Evolutionary conservation across 2,888 invertebrate species (phyloP), one percentile per base, ranked within the genome.

Genomic region (Leucophora obtusa): DNA sequence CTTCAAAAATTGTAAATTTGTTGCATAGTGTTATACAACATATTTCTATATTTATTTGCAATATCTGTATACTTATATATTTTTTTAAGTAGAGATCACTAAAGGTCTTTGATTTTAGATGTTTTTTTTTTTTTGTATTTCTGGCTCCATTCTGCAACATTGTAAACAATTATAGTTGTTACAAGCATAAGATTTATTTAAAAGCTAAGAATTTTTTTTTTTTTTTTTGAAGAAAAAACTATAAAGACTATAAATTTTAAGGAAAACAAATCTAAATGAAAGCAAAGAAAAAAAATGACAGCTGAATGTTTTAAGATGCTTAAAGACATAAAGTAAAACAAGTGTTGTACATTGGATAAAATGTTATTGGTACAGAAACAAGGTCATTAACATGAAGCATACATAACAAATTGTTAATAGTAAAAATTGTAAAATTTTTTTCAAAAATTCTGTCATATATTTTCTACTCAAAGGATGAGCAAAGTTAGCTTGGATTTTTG

Each of bases 141-240:
- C 51, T 51, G 28, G 17, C 58, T 73, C n/a, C 21, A 73, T 56
- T 69, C 18, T 76, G 75, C 75, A 76, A 76, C 69, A 70, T 69
- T 76, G 75, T 75, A 56, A 50, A 62, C 62, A 69, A 69, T 62
- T 56, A 63, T 62, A 62, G 68, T 63, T 76, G 56, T 70, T 69
- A 69, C 69, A 70, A 70, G 56, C 75, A 70, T 58, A 58, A 58
- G 69, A 63, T 69, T 62, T 54, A 50, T 35, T 65, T 33, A 38
- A 43, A 71, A 17, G 11, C 5, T 28, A 21, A 50, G 63, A 56
- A 35, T 65, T 50, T 28, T 35, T 33, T 56, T 56, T 56, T n/a
- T 24, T 28, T 11, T 56, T n/a, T 15, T 33, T n/a, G 60, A 53
- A 66, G 54, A 56, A 28, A 28, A 28, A 6, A 56, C 17, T 15